A percentile compares a stretch with the other conserved stretches of the same genome.
These are phyloP conservation scores for Marmota flaviventris DNA, from an alignment of 2,113 vertebrate species.

Conservation along the genomic window DNA sequence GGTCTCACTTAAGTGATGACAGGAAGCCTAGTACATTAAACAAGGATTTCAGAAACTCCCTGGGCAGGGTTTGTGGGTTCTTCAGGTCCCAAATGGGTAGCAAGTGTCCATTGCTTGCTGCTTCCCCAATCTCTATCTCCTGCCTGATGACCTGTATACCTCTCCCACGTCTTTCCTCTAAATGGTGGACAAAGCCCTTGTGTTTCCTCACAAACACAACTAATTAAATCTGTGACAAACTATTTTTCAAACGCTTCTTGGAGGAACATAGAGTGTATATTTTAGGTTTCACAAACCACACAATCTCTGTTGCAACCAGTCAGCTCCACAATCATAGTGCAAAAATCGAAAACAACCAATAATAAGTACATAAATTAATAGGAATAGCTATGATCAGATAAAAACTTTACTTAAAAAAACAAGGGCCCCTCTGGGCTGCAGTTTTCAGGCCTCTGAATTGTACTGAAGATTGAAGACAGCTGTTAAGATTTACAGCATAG, in stretches of 20 bases:
- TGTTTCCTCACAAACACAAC: background rate
- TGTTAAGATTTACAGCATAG: background rate
- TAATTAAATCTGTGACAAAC: background rate
- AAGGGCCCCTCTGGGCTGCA: background rate
- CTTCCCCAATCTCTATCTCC: background rate
- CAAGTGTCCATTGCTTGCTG: no score
- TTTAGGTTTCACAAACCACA: background rate
- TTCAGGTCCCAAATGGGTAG: background rate
- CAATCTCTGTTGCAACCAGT: background rate
- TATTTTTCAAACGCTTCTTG: background rate
- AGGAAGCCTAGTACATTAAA: background rate
- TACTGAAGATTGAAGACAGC: background rate
- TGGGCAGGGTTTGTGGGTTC: background rate
- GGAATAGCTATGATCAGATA: background rate
- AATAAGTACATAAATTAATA: background rate
- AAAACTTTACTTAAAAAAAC: background rate
- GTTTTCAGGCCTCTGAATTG: background rate
- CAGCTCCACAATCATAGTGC: fast-evolving
- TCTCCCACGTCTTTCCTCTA: background rate
- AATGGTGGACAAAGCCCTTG: background rate
- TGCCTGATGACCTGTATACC: background rate
- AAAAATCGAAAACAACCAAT: background rate
- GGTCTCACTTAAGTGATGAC: background rate
- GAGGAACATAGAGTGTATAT: background rate
- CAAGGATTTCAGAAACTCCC: background rate